Base-by-base conservation (phyloP, 2,113 vertebrate genomes). In the Lethenteron reissneri region DNA sequence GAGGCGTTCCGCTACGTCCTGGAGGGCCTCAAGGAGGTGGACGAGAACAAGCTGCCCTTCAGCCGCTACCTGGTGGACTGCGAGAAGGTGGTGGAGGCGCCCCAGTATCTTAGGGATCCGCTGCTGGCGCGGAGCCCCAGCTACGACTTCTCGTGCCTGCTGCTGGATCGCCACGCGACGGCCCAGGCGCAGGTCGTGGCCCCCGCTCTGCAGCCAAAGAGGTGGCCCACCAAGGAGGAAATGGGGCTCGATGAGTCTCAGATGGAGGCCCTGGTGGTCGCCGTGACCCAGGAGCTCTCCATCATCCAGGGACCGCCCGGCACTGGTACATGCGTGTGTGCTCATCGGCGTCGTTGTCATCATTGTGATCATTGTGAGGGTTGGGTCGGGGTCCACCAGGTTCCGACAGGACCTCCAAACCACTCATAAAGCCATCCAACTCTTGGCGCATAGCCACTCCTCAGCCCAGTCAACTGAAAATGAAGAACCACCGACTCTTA, bases 301-400 rank as follows among this genome's bases (percentile, higher is more conserved):
- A 86, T 96, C 76, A 88, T 96, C 77, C 92, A 96, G 77, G 92
- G 92, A 73, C 91, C 92, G 73, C 91, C 91, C 71, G 91, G 92
- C 73, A 96, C 90, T 75, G 92, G 92, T 95, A 75, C 78, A 12
- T 17, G n/a, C 21, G 21, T 68, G n/a, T 68, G 62, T 8, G 60
- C 60, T 17, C 17, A 17, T 64, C 17, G 60, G 3, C 17, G 3
- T 64, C 17, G 60, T 64, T 64, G 60, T 64, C 17, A 17, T 64
- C 17, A 17, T 64, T 64, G 60, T 64, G 14, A 17, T 64, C 17
- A 17, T 64, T 64, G 60, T 64, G 14, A 17, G 14, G 14, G 60
- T 64, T 64, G 25, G 25, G 25, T 41, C 25, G 25, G 25, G 25
- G 25, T 41, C 25, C 25, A 6, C 25, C 25, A 41, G 25, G 4